Conservation (phyloP, 2,888 invertebrate genomes). For the Heteromyza rotundicornis region DNA sequence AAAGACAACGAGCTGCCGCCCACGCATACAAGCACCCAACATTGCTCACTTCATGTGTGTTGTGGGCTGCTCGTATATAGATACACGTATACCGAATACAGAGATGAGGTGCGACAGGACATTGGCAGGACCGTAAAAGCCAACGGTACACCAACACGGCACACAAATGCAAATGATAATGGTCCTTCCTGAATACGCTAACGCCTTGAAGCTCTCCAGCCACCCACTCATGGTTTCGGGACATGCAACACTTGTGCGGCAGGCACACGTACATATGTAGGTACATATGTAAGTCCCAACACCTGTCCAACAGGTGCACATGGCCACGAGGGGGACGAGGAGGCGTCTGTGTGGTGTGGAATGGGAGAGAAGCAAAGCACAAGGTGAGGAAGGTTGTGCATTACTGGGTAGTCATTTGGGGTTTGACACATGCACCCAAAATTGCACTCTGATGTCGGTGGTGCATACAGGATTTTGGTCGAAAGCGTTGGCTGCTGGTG, state of each 20-base stretch:
- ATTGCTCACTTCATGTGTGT: conserved; percentile 4
- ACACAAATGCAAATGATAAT: conserved; percentile 8
- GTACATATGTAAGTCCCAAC: background rate
- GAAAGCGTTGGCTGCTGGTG: background rate
- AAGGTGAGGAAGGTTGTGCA: too few relatives aligned
- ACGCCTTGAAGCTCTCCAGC: too few relatives aligned
- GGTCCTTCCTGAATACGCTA: background rate
- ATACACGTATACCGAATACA: background rate
- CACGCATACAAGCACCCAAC: background rate
- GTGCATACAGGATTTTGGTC: background rate
- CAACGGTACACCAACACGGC: conserved; percentile 3
- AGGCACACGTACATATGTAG: background rate
- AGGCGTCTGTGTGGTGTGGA: too few relatives aligned
- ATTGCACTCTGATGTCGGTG: background rate
- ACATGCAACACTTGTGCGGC: background rate
- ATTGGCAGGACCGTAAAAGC: conserved; percentile 7
- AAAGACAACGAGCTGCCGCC: background rate
- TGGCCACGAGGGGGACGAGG: too few relatives aligned
- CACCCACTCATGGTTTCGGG: too few relatives aligned
- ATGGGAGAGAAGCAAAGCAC: too few relatives aligned
- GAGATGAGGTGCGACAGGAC: conserved; percentile 8
- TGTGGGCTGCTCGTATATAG: background rate
- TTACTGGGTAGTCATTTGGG: background rate
- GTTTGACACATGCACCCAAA: background rate
- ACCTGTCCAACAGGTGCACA: background rate